Percentiles rank a stretch among this genome's conserved stretches.
These are phyloP conservation scores for Episyrphus balteatus DNA, from an alignment of 1,140 invertebrate species.

Conservation along the genomic window DNA sequence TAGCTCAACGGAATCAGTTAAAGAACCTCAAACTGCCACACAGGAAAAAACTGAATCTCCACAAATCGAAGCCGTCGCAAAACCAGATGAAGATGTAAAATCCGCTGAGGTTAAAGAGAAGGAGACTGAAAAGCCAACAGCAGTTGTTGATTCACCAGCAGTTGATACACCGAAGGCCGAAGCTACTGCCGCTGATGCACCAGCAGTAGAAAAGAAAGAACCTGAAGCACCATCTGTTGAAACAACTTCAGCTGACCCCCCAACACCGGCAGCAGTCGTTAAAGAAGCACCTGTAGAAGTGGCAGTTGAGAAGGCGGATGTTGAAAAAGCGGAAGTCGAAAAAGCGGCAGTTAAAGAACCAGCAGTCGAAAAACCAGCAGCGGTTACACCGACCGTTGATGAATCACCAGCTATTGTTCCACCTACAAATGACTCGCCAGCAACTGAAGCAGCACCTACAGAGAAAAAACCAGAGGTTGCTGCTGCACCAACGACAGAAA, in stretches of 20 bases:
- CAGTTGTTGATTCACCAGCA: conserved; percentile 2
- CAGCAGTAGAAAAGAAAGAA: conserved; percentile 9
- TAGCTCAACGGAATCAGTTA: background rate
- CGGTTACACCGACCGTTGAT: background rate
- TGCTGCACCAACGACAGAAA: background rate
- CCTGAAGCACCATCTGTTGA: background rate
- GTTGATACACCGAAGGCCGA: conserved; percentile 1
- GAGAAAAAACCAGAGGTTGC: background rate
- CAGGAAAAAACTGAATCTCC: background rate
- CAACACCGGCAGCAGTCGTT: conserved; percentile 1
- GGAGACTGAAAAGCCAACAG: background rate
- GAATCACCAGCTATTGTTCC: background rate
- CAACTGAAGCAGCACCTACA: too few species aligned
- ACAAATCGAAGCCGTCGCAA: background rate
- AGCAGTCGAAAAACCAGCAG: conserved; percentile 11
- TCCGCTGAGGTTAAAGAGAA: background rate
- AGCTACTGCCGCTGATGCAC: conserved; percentile 8
- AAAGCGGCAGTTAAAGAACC: conserved; percentile 1
- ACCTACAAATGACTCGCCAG: too few species aligned
- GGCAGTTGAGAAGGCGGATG: background rate
- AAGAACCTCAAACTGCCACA: background rate
- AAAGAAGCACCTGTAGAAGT: background rate
- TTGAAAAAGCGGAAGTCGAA: background rate
- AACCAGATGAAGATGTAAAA: background rate
- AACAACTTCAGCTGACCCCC: conserved; percentile 1